phyloP scores from a whole-genome alignment of 2,113 vertebrate species.

The Pelobates fuscus region DNA sequence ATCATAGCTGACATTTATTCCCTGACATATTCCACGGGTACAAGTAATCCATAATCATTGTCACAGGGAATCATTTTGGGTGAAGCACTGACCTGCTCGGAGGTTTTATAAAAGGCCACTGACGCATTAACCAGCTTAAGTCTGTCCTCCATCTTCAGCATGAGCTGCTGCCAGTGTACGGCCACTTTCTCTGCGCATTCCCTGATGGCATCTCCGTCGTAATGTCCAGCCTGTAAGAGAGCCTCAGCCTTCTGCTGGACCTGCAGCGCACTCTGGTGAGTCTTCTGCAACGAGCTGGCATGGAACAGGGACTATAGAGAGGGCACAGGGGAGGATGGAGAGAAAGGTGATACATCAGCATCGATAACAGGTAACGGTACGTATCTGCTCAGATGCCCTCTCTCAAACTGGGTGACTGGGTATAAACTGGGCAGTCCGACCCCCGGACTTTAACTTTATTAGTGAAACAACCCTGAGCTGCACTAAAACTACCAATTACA shows the following conservation, averaged over 20 bases:
- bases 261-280: conserved; percentile 96
- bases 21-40: too few relatives aligned
- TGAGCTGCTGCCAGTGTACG: conserved; percentile 96
- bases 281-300: conserved; percentile 97
- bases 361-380: too few relatives aligned
- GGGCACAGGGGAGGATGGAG: conserved; percentile 68
- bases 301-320: conserved; percentile 94
- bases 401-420: too few relatives aligned
- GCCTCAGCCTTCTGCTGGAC: conserved; percentile 96
- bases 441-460: too few relatives aligned
- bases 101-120: conserved; percentile 98
- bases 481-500: too few relatives aligned
- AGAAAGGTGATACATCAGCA: conserved; percentile 53
- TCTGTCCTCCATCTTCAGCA: conserved; percentile 98
- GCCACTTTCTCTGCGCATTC: conserved; percentile 95
- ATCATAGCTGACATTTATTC: too few relatives aligned
- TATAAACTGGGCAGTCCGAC: too few relatives aligned
- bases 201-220: conserved; percentile 89
- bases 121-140: conserved; percentile 97
- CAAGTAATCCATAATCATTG: too few relatives aligned
- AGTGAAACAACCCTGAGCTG: too few relatives aligned
- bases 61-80: too few relatives aligned
- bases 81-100: conserved; percentile 92
- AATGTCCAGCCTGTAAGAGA: conserved; percentile 91
- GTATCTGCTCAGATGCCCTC: too few relatives aligned